phyloP scores from a whole-genome alignment of 2,888 invertebrate genomes.

The Archips xylosteana region DNA sequence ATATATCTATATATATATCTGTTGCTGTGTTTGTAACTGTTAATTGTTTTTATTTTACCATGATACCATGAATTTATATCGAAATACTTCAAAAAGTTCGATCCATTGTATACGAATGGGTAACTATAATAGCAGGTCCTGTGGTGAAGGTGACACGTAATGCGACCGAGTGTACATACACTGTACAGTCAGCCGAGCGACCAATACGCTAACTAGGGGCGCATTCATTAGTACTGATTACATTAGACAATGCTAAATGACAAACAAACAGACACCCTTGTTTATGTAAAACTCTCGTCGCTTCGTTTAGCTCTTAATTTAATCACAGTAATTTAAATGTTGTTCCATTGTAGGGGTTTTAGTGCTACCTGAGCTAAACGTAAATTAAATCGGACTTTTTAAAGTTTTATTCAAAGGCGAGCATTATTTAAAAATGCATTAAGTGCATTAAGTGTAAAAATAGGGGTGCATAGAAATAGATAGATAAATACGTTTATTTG shows the following conservation, averaged over 20 bases:
- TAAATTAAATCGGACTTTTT: too few relatives aligned
- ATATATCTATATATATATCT: too few relatives aligned
- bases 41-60: too few relatives aligned
- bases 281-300: conserved; percentile 50
- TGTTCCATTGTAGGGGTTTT: conserved; percentile 1
- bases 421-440: too few relatives aligned
- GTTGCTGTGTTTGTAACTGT: too few relatives aligned
- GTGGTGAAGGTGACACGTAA: conserved; percentile 15
- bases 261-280: conserved; percentile 63
- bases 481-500: too few relatives aligned
- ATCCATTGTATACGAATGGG: too few relatives aligned
- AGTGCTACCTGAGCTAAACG: not conserved
- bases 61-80: too few relatives aligned
- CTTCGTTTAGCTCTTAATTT: conserved; percentile 37
- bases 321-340: conserved; percentile 27
- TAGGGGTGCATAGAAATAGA: too few relatives aligned
- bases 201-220: conserved; percentile 71
- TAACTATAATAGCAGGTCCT: not conserved
- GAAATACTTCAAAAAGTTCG: too few relatives aligned
- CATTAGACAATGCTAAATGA: conserved; percentile 74
- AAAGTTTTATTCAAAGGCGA: too few relatives aligned
- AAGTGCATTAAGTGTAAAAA: too few relatives aligned
- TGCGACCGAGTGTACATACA: conserved; percentile 27
- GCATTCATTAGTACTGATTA: conserved; percentile 80
- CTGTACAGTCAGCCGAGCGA: conserved; percentile 48